Conservation (phyloP, 2,888 invertebrate species). For the Acleris cristana region DNA sequence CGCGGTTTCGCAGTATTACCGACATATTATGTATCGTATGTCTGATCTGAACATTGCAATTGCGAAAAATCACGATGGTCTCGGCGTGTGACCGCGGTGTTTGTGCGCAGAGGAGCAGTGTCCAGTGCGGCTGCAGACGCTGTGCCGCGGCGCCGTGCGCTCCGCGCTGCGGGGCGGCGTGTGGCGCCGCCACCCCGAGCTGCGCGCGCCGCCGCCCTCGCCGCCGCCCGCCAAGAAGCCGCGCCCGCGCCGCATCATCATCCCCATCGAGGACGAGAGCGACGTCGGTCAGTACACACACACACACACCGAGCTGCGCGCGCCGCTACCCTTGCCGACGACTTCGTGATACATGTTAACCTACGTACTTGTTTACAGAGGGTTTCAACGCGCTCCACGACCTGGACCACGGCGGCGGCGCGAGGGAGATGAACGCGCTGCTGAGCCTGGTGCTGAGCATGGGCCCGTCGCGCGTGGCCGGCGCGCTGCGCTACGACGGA, state of each 20-base stretch:
- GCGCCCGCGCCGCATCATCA: conserved; percentile 62
- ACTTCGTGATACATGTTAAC: conserved; percentile 9
- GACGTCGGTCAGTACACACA: conserved; percentile 54
- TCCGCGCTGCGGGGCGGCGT: conserved; percentile 56
- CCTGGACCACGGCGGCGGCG: conserved; percentile 66
- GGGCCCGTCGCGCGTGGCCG: conserved; percentile 73
- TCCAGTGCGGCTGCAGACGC: conserved; percentile 64
- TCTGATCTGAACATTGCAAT: too few relatives aligned
- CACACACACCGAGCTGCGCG: conserved; percentile 50
- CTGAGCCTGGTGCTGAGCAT: conserved; percentile 75
- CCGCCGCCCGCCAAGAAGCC: conserved; percentile 43
- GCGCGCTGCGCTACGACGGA: conserved; percentile 66
- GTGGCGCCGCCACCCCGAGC: conserved; percentile 58
- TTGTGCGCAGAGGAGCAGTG: conserved; percentile 56
- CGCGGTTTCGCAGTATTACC: too few relatives aligned
- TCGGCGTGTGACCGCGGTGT: too few relatives aligned
- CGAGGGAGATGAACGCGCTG: conserved; percentile 78
- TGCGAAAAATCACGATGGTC: too few relatives aligned
- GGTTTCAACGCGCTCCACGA: conserved; percentile 66
- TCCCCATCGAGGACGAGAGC: conserved; percentile 67
- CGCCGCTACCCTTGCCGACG: conserved; percentile 48
- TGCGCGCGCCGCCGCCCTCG: conserved; percentile 55
- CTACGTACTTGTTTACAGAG: conserved; percentile 46
- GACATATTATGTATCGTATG: too few relatives aligned
- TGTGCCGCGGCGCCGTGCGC: conserved; percentile 62